Evolutionary conservation across 2,888 invertebrate species (phyloP).

Genomic region (Carpatolechia fugitivella): DNA sequence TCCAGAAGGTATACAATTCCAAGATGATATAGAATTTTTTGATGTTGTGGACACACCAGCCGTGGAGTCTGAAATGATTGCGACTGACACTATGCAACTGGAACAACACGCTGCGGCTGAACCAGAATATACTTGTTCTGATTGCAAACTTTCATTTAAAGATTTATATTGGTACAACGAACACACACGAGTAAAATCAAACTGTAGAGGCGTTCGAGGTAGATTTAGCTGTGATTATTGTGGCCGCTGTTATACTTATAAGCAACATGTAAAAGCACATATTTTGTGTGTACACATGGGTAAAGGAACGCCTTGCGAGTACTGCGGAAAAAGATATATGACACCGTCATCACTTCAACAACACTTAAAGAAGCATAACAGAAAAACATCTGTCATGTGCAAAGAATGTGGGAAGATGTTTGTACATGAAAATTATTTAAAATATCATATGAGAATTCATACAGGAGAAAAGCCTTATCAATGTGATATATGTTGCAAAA

Average conservation of each 20-base stretch:
- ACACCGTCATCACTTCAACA: too few relatives aligned
- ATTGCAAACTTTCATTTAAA: not conserved
- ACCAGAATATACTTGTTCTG: not conserved
- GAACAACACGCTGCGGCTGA: not conserved
- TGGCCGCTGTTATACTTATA: too few relatives aligned
- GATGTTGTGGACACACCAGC: not conserved
- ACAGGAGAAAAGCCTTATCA: not conserved
- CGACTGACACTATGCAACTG: not conserved
- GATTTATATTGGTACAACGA: not conserved
- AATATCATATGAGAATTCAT: not conserved
- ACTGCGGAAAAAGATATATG: too few relatives aligned
- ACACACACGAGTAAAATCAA: not conserved
- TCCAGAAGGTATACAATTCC: too few relatives aligned
- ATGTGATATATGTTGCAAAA: not conserved
- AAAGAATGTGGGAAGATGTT: not conserved
- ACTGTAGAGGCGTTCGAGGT: too few relatives aligned
- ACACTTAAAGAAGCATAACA: too few relatives aligned
- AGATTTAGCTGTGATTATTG: too few relatives aligned
- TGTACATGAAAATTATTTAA: not conserved
- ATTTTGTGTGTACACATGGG: too few relatives aligned
- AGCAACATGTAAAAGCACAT: too few relatives aligned
- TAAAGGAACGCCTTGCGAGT: too few relatives aligned
- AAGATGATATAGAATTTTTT: not conserved
- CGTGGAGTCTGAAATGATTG: not conserved
- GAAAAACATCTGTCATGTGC: not conserved